Percentiles rank a stretch among this genome's conserved stretches.
phyloP scores from a whole-genome alignment of 2,113 vertebrate genomes.

The Rhagologus leucostigma region DNA sequence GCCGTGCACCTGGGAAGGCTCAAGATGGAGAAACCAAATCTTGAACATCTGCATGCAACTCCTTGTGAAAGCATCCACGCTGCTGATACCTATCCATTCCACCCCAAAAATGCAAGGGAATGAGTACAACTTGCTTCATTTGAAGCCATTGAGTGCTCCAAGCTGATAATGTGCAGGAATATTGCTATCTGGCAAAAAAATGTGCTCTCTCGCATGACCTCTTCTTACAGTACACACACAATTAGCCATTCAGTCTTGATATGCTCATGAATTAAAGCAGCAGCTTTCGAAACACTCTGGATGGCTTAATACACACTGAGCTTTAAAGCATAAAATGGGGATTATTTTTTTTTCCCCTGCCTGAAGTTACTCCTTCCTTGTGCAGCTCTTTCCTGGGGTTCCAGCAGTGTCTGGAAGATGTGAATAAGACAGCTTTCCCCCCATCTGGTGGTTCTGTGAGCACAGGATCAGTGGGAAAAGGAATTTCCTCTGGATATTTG shows the following conservation, averaged over 20 bases:
- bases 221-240: constrained; percentile 21
- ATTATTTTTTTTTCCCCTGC: no score
- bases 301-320: not conserved
- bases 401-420: not conserved
- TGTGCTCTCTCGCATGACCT: constrained; percentile 14
- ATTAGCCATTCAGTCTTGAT: constrained; percentile 20
- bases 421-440: not conserved
- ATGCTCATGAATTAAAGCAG: constrained; percentile 27
- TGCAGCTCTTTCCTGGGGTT: not conserved
- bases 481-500: not conserved
- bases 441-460: not conserved
- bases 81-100: not conserved
- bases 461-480: not conserved
- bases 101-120: not conserved
- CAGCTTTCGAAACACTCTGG: not conserved
- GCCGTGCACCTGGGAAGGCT: not conserved
- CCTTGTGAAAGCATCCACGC: not conserved
- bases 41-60: not conserved
- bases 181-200: constrained; percentile 27
- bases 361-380: not conserved
- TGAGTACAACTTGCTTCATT: not conserved
- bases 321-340: not conserved
- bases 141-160: not conserved
- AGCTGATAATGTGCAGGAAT: constrained; percentile 7
- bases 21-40: not conserved